Base-by-base conservation (phyloP, 2,113 vertebrate species). In the Chrysochloris asiatica region DNA sequence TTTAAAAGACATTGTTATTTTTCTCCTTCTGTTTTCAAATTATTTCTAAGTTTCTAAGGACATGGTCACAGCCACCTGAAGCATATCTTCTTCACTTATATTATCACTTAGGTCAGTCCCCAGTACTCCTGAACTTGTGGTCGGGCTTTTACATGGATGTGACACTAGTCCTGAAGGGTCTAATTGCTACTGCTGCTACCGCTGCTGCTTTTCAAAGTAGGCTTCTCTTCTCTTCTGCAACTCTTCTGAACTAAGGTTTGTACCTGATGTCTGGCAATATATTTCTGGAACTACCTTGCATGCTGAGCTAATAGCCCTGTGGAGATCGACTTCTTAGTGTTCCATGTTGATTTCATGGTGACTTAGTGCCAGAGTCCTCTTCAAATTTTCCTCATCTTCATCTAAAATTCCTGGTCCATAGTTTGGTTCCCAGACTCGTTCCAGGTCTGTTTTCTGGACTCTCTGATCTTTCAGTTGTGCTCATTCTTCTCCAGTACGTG, bases 241-340 rank as follows among this genome's bases (percentile, higher is more conserved):
- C 33, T 99, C 99, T 95, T 99, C 99, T n/a, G 99, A 98, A 81
- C 98, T 98, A 76, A 99, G 98, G 67, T 93, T 96, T 85, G 95
- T 94, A 79, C 94, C 94, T 71, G 97, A 97, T 0, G 95, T 95
- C 82, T 98, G 98, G 97, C 13, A 95, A 94, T 92, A 95, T 94
- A 38, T 94, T 91, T 97, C 98, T 72, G 96, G 97, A 84, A 98
- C 98, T 96, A 99, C 99, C 99, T 98, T 99, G 99, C 98, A 99
- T 99, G 96, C 99, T 99, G 93, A 99, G 99, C 95, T 99, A 96
- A 99, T 99, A 61, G 99, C 99, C 95, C 99, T 98, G 85, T 99
- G 99, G 84, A 99, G 98, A 97, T 99, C 99, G 21, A 99, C 99
- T 96, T 99, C 99, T 97, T 99, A 99, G 95, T 99, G 99, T 88